Evolutionary conservation across 2,113 vertebrate genomes (phyloP), one percentile per base, ranked within the genome.

Genomic region (Holacanthus passer): DNA sequence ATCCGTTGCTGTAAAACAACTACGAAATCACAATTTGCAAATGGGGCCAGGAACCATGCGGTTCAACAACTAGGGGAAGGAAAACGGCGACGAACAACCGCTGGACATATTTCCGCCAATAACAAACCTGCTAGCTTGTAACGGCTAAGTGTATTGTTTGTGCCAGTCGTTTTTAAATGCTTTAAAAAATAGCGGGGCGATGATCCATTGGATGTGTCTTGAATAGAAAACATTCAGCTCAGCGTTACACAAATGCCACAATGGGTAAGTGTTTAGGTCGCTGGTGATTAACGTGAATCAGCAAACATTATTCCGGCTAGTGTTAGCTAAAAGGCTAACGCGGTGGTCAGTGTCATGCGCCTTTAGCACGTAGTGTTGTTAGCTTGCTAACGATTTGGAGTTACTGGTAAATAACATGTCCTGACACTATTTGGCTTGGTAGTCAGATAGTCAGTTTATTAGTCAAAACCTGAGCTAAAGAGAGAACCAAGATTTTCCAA

Each of bases 111-210:
- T 87, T 93, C 89, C 87, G 84, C 88, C 70, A 92, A 92, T 75
- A 93, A 94, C 91, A 94, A 92, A 88, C 53, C 72, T 59, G 84
- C 82, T 81, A 81, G 66, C 66, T 60, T 70, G 5, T 11, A 19
- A 5, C 24, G 31, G 52, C 43, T 47, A 43, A 48, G 2, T 68
- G 82, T 53, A 83, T 89, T 86, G 66, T 87, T 52, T 73, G 4
- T 65, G 20, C 7, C 50, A 8, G 7, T 39, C 12, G 16, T 9
- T 0, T 0, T 2, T 48, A 67, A n/a, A n/a, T n/a, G 50, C 53
- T 27, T 39, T 8, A 53, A 13, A 4, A 58, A n/a, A 58, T 2
- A 22, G 6, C 4, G 24, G 13, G 41, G 10, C 47, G 17, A 1
- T 19, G 11, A 11, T 43, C 5, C 1, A 16, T 29, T 37, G 1